Evolutionary conservation across 1,140 invertebrate genomes (phyloP).

Genomic region (Drosophila rhopaloa): DNA sequence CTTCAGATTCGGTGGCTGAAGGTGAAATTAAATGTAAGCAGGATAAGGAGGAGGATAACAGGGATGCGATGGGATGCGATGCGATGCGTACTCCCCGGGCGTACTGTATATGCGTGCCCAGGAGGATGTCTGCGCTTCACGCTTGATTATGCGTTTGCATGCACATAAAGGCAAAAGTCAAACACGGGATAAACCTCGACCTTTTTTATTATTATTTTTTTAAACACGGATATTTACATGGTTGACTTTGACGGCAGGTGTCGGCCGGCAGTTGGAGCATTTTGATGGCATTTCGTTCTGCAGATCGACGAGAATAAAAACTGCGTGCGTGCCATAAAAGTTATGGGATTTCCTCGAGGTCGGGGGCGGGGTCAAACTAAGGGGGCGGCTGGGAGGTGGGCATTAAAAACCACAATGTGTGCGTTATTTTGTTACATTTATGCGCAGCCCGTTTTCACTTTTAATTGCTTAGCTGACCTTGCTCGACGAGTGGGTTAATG

Average conservation of each 20-base stretch:
- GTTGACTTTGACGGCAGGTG: constrained; percentile 73
- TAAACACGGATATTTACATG: constrained; percentile 71
- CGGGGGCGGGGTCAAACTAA: constrained; percentile 4
- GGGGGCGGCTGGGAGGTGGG: neutral
- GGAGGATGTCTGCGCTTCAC: constrained; percentile 45
- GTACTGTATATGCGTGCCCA: constrained; percentile 35
- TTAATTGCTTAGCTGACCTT: constrained; percentile 54
- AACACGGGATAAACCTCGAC: constrained; percentile 73
- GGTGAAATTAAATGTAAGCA: constrained; percentile 82
- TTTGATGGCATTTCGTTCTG: constrained; percentile 70
- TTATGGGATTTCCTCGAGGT: constrained; percentile 28
- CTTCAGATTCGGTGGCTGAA: constrained; percentile 51
- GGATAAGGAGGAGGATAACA: constrained; percentile 31
- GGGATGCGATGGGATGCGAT: neutral
- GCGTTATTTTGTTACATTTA: constrained; percentile 49
- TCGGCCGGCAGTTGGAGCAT: constrained; percentile 56
- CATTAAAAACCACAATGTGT: constrained; percentile 49
- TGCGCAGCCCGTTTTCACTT: constrained; percentile 41
- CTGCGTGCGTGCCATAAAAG: constrained; percentile 69
- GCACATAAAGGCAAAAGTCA: constrained; percentile 79
- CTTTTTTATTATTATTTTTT: constrained; percentile 52
- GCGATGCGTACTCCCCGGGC: constrained; percentile 10
- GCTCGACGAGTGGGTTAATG: constrained; percentile 35
- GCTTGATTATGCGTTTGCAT: constrained; percentile 82
- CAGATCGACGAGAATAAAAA: constrained; percentile 63